Base-by-base conservation (phyloP, 2,113 vertebrate species). In the Hoplias malabaricus region DNA sequence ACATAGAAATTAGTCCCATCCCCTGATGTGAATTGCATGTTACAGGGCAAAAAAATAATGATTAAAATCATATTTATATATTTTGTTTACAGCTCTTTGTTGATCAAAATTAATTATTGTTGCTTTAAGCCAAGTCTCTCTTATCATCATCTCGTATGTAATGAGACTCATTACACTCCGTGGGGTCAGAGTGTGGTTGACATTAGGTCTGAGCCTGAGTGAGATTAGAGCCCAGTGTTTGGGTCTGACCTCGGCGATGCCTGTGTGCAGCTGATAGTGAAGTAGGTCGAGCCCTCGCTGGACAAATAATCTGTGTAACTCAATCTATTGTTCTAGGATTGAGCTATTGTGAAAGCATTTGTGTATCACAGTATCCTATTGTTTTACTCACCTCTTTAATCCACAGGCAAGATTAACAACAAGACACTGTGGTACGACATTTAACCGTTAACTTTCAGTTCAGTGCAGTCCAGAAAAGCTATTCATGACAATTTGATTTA, bases 321-420 rank as follows among this genome's bases (percentile, higher is more conserved):
- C 33, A 71, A 29, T 72, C 42, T 80, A 68, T 63, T 73, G 68
- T 73, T 79, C 61, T 31, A 73, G 36, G 38, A 42, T 43, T 21
- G 1, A 29, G 36, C 34, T 33, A 50, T 65, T 73, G 78, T 73
- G 46, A 54, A 53, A 72, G 61, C 23, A 42, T 43, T 54, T 61
- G 25, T 65, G 21, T 31, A 53, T 71, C 48, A 72, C 48, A 68
- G 14, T 36, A 48, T 43, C n/a, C 25, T 48, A 29, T 69, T 68
- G 40, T 69, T 73, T 13, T 10, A 70, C 21, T 38, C 38, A 50
- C 19, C 25, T 14, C 56, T 59, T n/a, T 38, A 73, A 33, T 46
- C 70, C 38, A 19, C 59, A 53, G 33, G 16, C 12, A 67, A 50
- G 29, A 62, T 62, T 62, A 19, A 42, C 31, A n/a, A 16, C 36